Base-by-base conservation (phyloP, 2,113 vertebrate genomes). In the Amblyornis subalaris region DNA sequence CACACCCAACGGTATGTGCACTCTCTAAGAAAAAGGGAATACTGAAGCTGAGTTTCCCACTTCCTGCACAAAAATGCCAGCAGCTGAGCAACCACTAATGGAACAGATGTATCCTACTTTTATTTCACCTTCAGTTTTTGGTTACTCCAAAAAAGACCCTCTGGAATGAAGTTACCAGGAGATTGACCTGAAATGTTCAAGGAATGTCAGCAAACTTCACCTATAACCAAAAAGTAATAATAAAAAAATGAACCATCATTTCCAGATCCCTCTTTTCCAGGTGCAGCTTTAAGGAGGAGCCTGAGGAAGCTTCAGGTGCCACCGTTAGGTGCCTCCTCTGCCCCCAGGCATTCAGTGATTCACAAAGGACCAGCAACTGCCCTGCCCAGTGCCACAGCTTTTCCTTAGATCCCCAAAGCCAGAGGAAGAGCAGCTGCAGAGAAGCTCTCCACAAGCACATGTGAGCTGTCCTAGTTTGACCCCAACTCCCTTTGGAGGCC, bases 261-360 rank as follows among this genome's bases (percentile, higher is more conserved):
- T 81, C 36, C 45, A 83, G 6, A 18, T 76, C 18, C 19, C 28
- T 57, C 42, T 93, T 61, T 65, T 26, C n/a, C 28, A 79, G 15
- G n/a, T 70, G 33, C n/a, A 73, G 33, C 45, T 90, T 77, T 83
- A 86, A 79, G 33, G 22, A 89, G n/a, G 40, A 82, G 38, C 2
- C 10, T 0, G 6, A 70, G 23, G 31, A 80, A 83, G 51, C 1
- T 73, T 58, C 38, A 70, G 26, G 12, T 83, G 58, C 38, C 74
- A 95, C 90, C 57, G 82, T 93, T 88, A 91, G 31, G 58, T 94
- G 31, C 16, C 48, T 94, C 40, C 31, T 96, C 62, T 85, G 61
- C 45, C 74, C 65, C 20, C 12, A 79, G 85, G 77, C 33, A 20
- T 6, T 61, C 36, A 65, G 20, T 89, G 86, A 90, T 38, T 95